Conservation (phyloP, 2,888 invertebrate species). For the Cheiracanthium punctorium region DNA sequence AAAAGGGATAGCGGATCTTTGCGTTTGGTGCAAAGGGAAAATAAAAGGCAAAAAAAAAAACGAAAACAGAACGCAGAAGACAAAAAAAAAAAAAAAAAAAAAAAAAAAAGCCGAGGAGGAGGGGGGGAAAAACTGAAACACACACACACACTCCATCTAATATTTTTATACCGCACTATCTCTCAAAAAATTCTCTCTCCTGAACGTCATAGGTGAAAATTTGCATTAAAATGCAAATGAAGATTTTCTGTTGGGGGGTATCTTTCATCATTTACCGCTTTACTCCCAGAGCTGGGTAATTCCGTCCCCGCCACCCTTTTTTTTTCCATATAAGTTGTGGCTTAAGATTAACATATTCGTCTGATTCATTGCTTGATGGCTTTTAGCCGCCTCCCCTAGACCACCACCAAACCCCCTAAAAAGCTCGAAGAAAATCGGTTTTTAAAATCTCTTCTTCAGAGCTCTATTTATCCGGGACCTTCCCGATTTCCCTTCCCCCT, state of each 20-base stretch:
- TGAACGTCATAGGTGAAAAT: conserved; percentile 25
- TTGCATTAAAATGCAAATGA: conserved; percentile 70
- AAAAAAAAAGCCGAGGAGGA: no score
- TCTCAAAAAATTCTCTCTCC: not conserved
- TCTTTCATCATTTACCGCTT: not conserved
- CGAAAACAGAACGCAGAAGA: not conserved
- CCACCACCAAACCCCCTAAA: no score
- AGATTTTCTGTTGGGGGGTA: conserved; percentile 42
- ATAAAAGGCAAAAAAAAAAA: not conserved
- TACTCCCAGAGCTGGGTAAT: conserved; percentile 15
- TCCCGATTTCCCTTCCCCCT: no score
- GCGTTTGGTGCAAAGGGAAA: no score
- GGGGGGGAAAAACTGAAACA: no score
- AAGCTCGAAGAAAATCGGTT: no score
- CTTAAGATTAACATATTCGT: conserved; percentile 65
- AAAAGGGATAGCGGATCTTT: not conserved
- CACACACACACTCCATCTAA: not conserved
- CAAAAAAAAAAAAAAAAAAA: not conserved
- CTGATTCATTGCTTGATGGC: conserved; percentile 58
- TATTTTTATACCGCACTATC: not conserved
- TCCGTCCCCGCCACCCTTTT: conserved; percentile 11
- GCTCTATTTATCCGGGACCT: no score
- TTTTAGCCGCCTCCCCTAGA: conserved; percentile 7
- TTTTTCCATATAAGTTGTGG: conserved; percentile 51
- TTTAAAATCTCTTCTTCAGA: no score